Base-by-base conservation (phyloP, 2,797 vertebrate species). In the Cirrhinus mrigala region DNA sequence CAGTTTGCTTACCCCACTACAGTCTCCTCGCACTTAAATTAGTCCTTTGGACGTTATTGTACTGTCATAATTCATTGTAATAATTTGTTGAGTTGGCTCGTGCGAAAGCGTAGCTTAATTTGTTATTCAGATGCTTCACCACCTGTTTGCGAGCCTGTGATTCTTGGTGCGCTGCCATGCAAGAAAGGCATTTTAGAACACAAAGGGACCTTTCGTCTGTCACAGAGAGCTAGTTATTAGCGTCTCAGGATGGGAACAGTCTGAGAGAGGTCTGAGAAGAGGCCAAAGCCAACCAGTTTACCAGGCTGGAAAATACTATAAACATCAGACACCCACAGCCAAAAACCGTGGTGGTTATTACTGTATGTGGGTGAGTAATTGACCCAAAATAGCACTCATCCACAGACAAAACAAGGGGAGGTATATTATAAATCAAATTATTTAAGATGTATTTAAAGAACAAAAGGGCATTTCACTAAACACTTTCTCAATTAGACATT, bases 41-140 rank as follows among this genome's bases (percentile, higher is more conserved):
- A 90, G 62, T 84, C 68, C 74, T 48, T 66, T 46, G 78, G 78
- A 86, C 84, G 79, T 90, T 87, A 84, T 86, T 87, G 81, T 81
- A 58, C 64, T 64, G 86, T 84, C 84, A 84, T 88, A 87, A 86
- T 88, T 90, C 78, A 86, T 82, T 84, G 87, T 76, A 87, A 87
- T 88, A 82, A 90, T 90, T 90, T 82, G 86, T 58, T 82, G 74
- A 84, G 83, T 79, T 88, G 81, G 62, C 79, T 56, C 29, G n/a
- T 86, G 81, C 48, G 76, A 82, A 81, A 52, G 48, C 66, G 56
- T 76, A 62, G 66, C 84, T 83, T 86, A 86, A 87, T 88, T 90
- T 88, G 87, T 86, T 90, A 87, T 90, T 90, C 87, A 88, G 86
- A 88, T 87, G 87, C 84, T 86, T 86, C 81, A 88, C 83, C 89